A percentile compares a stretch with the other conserved stretches of the same genome.
phyloP scores from a whole-genome alignment of 2,888 invertebrate species.

The Stenolophus ochropezus region DNA sequence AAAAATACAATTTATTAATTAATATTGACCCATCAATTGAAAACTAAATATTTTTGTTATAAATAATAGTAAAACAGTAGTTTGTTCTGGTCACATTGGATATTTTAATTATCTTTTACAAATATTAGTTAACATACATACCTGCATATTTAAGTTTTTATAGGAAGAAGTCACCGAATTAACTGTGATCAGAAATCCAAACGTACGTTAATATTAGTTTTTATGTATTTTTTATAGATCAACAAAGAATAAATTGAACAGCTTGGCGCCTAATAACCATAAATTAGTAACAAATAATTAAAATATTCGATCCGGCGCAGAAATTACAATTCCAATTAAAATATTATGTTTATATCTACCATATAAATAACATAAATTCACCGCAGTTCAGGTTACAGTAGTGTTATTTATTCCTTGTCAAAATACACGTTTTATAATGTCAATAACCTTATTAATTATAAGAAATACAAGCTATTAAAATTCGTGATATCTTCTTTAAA shows the following conservation, averaged over 20 bases:
- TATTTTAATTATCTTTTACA: too few relatives aligned
- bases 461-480: constrained; percentile 39
- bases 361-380: constrained; percentile 30
- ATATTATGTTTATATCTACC: constrained; percentile 26
- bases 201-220: too few relatives aligned
- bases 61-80: too few relatives aligned
- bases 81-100: too few relatives aligned
- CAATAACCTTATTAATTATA: constrained; percentile 43
- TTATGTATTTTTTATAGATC: too few relatives aligned
- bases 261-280: constrained; percentile 14
- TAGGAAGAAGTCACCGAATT: too few relatives aligned
- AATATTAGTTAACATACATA: too few relatives aligned
- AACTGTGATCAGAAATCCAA: too few relatives aligned
- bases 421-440: constrained; percentile 37
- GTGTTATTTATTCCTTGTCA: constrained; percentile 28
- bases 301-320: neutral
- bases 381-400: constrained; percentile 1
- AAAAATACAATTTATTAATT: too few relatives aligned
- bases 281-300: constrained; percentile 34
- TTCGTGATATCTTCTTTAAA: constrained; percentile 36
- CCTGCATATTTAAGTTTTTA: too few relatives aligned
- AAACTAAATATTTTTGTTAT: too few relatives aligned
- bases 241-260: constrained; percentile 11
- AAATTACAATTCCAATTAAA: constrained; percentile 40
- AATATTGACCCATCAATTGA: too few relatives aligned